phyloP scores from a whole-genome alignment of 2,113 vertebrate genomes.

The Zosterops pallidus region DNA sequence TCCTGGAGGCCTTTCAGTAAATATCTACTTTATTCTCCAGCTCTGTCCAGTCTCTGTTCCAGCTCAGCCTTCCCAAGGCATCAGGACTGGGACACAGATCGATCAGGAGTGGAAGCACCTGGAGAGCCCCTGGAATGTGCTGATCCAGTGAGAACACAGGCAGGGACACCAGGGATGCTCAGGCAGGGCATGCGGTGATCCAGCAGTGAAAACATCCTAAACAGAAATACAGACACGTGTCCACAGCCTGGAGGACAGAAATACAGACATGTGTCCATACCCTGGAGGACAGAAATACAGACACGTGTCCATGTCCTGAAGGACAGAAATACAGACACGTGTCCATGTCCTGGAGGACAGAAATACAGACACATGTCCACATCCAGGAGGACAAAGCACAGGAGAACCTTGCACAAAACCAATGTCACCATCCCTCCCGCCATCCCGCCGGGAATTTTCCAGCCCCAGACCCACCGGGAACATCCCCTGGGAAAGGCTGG shows the following conservation, averaged over 20 bases:
- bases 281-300: too few species aligned
- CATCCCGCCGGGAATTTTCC: not conserved
- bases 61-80: too few species aligned
- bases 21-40: too few species aligned
- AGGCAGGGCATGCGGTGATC: rapidly evolving
- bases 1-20: too few species aligned
- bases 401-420: rapidly evolving
- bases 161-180: not conserved
- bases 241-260: too few species aligned
- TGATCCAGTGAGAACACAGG: rapidly evolving
- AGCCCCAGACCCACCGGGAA: not conserved
- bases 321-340: too few species aligned
- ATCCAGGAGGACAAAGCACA: rapidly evolving
- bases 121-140: not conserved
- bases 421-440: not conserved
- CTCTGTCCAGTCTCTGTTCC: too few species aligned
- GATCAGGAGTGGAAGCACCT: not conserved
- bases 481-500: not conserved
- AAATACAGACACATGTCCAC: rapidly evolving
- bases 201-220: rapidly evolving
- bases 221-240: not conserved
- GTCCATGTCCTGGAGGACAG: too few species aligned
- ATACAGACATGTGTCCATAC: too few species aligned
- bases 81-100: not conserved
- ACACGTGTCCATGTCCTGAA: too few species aligned